Conservation (phyloP, 2,888 invertebrate genomes). For the Scaptomyza polygonia region DNA sequence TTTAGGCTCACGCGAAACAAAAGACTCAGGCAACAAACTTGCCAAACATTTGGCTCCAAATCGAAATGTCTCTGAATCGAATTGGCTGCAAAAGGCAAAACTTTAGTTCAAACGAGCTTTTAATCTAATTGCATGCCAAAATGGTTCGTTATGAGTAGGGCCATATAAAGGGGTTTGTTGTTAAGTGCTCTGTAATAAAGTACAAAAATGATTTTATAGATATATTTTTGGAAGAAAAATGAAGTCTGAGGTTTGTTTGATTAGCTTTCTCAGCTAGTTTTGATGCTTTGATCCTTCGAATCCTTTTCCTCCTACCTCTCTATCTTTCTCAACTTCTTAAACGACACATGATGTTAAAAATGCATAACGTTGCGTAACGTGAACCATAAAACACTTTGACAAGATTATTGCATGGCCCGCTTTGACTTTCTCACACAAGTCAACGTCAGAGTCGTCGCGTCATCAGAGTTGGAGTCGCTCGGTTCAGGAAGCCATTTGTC, state of each 20-base stretch:
- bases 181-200: neutral
- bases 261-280: too few species aligned
- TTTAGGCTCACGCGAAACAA: slow-evolving; percentile 59
- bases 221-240: too few species aligned
- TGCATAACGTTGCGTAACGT: slow-evolving; percentile 57
- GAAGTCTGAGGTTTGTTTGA: too few species aligned
- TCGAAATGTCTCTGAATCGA: slow-evolving; percentile 30
- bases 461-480: neutral
- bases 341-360: slow-evolving; percentile 18
- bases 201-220: too few species aligned
- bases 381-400: slow-evolving; percentile 75
- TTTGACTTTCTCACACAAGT: slow-evolving; percentile 77
- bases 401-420: slow-evolving; percentile 62
- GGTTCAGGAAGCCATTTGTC: slow-evolving; percentile 75
- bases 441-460: slow-evolving; percentile 40
- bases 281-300: slow-evolving; percentile 11
- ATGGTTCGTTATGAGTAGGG: neutral
- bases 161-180: neutral
- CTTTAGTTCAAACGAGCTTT: slow-evolving; percentile 4
- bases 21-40: slow-evolving; percentile 63
- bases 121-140: neutral
- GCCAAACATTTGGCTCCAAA: slow-evolving; percentile 15
- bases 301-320: too few species aligned
- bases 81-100: slow-evolving; percentile 8
- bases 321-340: slow-evolving; percentile 1